Base-by-base conservation (phyloP, 2,797 vertebrate genomes). In the Ctenosaura bakeri region DNA sequence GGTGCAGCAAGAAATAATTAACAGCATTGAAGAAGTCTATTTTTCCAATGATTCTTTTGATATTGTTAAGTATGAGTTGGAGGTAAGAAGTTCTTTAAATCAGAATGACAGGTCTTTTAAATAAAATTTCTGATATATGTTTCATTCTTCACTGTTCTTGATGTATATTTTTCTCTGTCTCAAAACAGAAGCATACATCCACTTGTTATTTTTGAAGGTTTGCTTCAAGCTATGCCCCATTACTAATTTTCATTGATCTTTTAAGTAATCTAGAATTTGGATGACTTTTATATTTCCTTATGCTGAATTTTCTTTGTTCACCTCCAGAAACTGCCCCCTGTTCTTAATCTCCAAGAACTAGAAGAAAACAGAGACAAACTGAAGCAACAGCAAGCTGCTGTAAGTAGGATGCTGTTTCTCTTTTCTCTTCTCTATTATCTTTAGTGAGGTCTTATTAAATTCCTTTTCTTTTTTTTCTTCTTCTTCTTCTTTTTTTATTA, bases 1-100 rank as follows among this genome's bases (percentile, higher is more conserved):
- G 94, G 99, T 98, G 6, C 98, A 99, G 95, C 99, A 99, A 96
- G 99, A 99, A 97, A 98, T 99, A 96, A 99, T 99, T 91, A 98
- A 99, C 96, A 98, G 98, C 96, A 98, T 99, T 74, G 98, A 99
- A 96, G 98, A 99, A 96, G 97, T 99, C 88, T 99, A 99, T 97
- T 99, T 98, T 97, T 99, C 98, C 73, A 98, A 85, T 66, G 99
- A 99, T 96, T 98, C 99, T 88, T 99, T 98, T 94, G 99, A 99
- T 97, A 98, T 99, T 97, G 98, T 99, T 94, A 98, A 98, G 93
- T 98, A 99, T 83, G 99, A 99, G 85, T 97, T 99, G 92, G 98
- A 99, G 98, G 99, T 99, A 97, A 98, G 97, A 64, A 94, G 35
- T 56, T 66, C 8, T 84, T 69, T 79, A 29, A 64, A 59, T 50